Evolutionary conservation across 1,140 invertebrate species (phyloP), one percentile per base, ranked within the genome.

Genomic region (Trichomalopsis sarcophagae): DNA sequence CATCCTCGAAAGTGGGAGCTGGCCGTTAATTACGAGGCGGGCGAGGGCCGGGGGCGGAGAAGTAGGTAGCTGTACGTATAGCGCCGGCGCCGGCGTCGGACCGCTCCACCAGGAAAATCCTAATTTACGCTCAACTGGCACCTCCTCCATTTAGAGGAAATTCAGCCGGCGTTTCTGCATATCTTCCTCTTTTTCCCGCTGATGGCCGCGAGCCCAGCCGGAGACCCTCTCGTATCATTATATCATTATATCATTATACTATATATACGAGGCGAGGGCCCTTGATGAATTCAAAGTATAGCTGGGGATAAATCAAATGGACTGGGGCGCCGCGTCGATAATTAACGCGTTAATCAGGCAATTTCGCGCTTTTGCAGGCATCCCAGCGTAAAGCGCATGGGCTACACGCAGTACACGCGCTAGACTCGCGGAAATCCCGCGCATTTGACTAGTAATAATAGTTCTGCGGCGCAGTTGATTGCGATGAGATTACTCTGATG

Each of bases 371-470:
- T 62, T 55, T 55, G 50, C 17, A 17, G 50, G 50, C 17, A 13
- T 50, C 47, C 13, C 14, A 2, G 55, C 21, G 55, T 0, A 62
- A 2, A 62, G 13, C 2, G 47, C 14, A 5, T 2, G 17, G 14
- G 17, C 13, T 17, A 1, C 6, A 21, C 6, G 17, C 6, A 62
- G 17, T n/a, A 62, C 21, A 6, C 5, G 21, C 21, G 21, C 17
- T 17, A n/a, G 21, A 62, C 55, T 62, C 5, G 55, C 21, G 55
- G 21, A 62, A 21, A 62, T 6, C 55, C 21, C 17, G 55, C 17
- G 55, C 55, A 62, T 21, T 62, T 62, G 55, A 62, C 55, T 62
- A 62, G 55, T 62, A 62, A 62, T 62, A 62, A 62, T 62, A 62
- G 55, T 62, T 62, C 55, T 62, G 21, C 21, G 21, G 55, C 55